phyloP scores from a whole-genome alignment of 2,888 invertebrate species.

The Cylindroiulus punctatus region DNA sequence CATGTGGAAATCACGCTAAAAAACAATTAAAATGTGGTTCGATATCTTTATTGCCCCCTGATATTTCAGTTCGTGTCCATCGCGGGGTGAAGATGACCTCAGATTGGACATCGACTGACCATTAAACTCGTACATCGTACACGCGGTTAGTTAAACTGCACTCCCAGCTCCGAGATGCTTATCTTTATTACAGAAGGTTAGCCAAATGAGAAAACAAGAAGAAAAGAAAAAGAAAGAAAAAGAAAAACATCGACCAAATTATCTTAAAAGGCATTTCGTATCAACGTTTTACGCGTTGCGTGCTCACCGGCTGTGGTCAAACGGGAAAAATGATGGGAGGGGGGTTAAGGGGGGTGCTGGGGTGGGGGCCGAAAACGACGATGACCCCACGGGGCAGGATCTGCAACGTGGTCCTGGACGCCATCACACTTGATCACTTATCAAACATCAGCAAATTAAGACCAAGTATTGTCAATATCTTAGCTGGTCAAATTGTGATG shows the following conservation, averaged over 20 bases:
- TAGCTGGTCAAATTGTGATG: too few relatives aligned
- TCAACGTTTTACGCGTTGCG: neutral
- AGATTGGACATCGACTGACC: neutral
- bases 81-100: neutral
- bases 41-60: conserved; percentile 6
- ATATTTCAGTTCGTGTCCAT: neutral
- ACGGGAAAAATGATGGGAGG: neutral
- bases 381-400: too few relatives aligned
- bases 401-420: too few relatives aligned
- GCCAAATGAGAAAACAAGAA: neutral
- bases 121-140: neutral
- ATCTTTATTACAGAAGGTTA: neutral
- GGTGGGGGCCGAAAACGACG: neutral
- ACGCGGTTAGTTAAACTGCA: too few relatives aligned
- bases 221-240: neutral
- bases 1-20: neutral
- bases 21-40: neutral
- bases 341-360: too few relatives aligned
- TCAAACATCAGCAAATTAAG: too few relatives aligned
- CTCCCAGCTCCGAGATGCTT: neutral
- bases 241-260: too few relatives aligned
- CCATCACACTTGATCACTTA: too few relatives aligned
- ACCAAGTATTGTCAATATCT: too few relatives aligned
- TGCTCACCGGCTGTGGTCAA: neutral
- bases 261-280: neutral